These are phyloP conservation scores for Thunnus thynnus DNA, from an alignment of 2,113 vertebrate genomes.

Conservation along the genomic window DNA sequence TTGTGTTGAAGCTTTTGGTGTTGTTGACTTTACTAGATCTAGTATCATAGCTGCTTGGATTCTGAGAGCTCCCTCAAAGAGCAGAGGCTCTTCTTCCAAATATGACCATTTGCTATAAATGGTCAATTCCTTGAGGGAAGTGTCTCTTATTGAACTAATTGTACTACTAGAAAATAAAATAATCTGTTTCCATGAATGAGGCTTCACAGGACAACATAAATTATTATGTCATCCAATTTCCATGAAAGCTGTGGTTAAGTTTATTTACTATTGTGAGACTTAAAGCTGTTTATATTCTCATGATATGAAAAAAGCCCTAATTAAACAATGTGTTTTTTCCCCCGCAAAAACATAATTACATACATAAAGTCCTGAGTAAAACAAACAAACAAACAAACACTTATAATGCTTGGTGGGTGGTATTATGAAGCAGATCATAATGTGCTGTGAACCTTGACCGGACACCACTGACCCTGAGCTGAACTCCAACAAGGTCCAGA, in stretches of 20 bases:
- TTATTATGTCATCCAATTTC: neutral
- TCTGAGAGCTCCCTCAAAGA: conserved; percentile 29
- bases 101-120: conserved; percentile 46
- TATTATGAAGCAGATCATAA: conserved; percentile 56
- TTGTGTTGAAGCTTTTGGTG: neutral
- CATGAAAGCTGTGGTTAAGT: neutral
- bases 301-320: neutral
- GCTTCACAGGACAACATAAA: neutral
- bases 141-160: conserved; percentile 8
- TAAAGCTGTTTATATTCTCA: neutral
- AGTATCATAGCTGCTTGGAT: conserved; percentile 8
- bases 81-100: conserved; percentile 1
- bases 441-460: conserved; percentile 66
- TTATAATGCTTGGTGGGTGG: conserved; percentile 49
- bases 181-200: neutral
- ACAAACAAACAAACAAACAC: neutral
- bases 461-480: conserved; percentile 61
- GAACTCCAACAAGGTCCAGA: conserved; percentile 56
- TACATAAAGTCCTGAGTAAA: neutral
- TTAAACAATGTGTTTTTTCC: neutral
- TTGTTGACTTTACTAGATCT: neutral
- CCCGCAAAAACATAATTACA: neutral
- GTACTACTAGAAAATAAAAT: neutral
- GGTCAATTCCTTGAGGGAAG: conserved; percentile 26
- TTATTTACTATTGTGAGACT: neutral